phyloP scores from a whole-genome alignment of 2,888 invertebrate genomes.

The Lasioglossum leucozonium region DNA sequence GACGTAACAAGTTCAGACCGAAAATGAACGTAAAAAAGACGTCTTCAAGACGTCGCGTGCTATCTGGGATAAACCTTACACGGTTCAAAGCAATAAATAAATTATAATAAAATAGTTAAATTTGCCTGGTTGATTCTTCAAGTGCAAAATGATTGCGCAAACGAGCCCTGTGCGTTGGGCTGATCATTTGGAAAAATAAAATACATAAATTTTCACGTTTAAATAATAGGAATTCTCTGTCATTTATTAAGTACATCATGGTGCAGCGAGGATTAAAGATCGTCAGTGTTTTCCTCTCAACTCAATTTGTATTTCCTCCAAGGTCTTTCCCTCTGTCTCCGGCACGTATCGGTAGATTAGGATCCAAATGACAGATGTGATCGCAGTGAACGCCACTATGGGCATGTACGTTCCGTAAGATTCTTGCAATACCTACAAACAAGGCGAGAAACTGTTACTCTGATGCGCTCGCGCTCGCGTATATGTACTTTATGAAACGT shows the following conservation, averaged over 20 bases:
- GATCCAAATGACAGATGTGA: conserved; percentile 79
- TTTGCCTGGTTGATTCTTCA: too few relatives aligned
- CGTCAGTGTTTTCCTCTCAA: conserved; percentile 67
- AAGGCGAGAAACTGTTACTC: conserved; percentile 32
- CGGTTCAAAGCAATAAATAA: too few relatives aligned
- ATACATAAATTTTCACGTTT: neutral
- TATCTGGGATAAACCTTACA: too few relatives aligned
- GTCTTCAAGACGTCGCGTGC: too few relatives aligned
- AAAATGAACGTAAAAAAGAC: too few relatives aligned
- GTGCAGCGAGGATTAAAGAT: neutral
- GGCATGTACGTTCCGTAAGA: conserved; percentile 78
- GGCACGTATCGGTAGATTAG: conserved; percentile 81
- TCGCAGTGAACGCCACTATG: conserved; percentile 77
- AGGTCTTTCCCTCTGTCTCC: conserved; percentile 82
- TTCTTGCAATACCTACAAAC: conserved; percentile 75
- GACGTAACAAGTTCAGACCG: too few relatives aligned
- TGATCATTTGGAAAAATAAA: neutral
- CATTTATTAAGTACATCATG: conserved; percentile 25
- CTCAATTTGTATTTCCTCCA: conserved; percentile 81
- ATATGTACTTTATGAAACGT: neutral
- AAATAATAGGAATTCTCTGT: neutral
- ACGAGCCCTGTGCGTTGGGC: too few relatives aligned
- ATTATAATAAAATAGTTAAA: too few relatives aligned
- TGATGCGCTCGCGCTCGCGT: neutral
- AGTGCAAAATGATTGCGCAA: too few relatives aligned